Conservation (phyloP, 2,113 vertebrate genomes). For the Canis aureus region DNA sequence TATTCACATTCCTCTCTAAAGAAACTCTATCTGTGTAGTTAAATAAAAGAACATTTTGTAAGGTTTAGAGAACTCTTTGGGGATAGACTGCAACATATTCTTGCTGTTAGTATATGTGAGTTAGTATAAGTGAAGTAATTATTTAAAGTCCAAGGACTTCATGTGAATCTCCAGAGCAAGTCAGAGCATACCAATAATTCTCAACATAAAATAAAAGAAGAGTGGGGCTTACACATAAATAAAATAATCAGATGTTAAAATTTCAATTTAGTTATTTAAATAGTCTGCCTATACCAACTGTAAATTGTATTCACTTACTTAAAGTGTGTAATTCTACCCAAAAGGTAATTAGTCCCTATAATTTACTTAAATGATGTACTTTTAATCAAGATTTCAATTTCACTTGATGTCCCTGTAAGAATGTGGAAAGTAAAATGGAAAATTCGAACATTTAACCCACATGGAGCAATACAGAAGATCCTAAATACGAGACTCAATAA, state of each 20-base stretch:
- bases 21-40: neutral
- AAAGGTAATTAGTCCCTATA: constrained; percentile 30
- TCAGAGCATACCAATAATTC: neutral
- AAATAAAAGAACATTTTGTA: neutral
- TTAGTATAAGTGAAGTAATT: neutral
- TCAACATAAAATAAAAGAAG: neutral
- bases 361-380: constrained; percentile 28
- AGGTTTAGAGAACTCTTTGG: neutral
- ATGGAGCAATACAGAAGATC: neutral
- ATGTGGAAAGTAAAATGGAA: constrained; percentile 26
- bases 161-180: neutral
- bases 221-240: neutral
- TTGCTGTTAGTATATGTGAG: neutral
- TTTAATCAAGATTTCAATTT: constrained; percentile 68
- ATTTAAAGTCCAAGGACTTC: neutral
- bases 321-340: constrained; percentile 27
- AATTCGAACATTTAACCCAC: constrained; percentile 30
- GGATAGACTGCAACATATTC: neutral
- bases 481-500: constrained; percentile 8
- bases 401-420: neutral
- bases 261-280: constrained; percentile 35
- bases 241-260: neutral
- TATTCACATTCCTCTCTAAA: neutral
- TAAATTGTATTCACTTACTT: constrained; percentile 26
- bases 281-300: neutral